Evolutionary conservation across 2,888 invertebrate genomes (phyloP), one percentile per base, ranked within the genome.

Genomic region (Heliconius erato): DNA sequence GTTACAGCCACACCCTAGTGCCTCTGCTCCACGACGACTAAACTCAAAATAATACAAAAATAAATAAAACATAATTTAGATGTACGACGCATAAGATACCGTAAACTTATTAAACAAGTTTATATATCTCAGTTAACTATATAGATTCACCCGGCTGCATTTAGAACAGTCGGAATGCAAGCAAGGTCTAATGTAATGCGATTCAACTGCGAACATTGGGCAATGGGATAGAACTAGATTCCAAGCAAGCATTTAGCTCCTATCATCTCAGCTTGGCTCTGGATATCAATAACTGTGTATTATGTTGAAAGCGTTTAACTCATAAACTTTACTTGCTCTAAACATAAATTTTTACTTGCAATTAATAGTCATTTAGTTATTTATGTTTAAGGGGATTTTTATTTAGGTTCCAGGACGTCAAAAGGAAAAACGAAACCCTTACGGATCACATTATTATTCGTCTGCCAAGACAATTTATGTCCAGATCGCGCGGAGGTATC

Each of bases 141-240:
- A 83, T 85, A 84, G 81, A 81, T 83, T 82, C 84, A 85, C 81
- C 84, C 84, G 81, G 80, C 82, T 83, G 85, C 80, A 85, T 84
- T 83, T 85, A 83, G 85, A 81, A 68, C 80, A 83, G 82, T 84
- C 86, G 94, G 94, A 94, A 95, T 95, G 93, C 92, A 87, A 91
- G 88, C 90, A 89, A 91, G 91, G 91, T 91, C 91, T 94, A 94
- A 94, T 93, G 93, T 94, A 94, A 94, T 93, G 92, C 92, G 91
- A 91, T 92, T 91, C 89, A 91, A 90, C 92, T 91, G 87, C 89
- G 90, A 90, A 89, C 90, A 90, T 90, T 90, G 92, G 89, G 89
- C 89, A 88, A 85, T 88, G 91, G 91, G 88, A 90, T 90, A 90
- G 91, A 92, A 91, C 90, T 91, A 91, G 91, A 95, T 95, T 95